A percentile compares a stretch with the other conserved stretches of the same genome.
Conservation (phyloP, 2,797 vertebrate species). For the Poeciliopsis infans region DNA sequence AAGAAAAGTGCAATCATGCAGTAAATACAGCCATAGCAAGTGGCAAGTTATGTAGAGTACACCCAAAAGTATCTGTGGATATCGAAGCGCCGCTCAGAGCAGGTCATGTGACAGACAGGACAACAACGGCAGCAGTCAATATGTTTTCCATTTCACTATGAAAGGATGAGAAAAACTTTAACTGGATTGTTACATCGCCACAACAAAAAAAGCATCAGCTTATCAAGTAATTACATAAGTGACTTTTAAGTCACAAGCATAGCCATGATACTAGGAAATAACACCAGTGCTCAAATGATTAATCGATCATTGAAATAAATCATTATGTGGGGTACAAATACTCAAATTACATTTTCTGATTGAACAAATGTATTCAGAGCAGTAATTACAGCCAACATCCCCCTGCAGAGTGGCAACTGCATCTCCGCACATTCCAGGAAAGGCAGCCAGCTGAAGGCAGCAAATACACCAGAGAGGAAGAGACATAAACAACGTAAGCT, state of each 20-base stretch:
- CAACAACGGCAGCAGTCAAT: neutral
- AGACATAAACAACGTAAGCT: conserved; percentile 67
- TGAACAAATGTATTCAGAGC: too few species aligned
- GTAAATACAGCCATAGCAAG: neutral
- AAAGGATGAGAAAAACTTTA: neutral
- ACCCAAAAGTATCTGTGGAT: neutral
- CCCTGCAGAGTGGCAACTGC: conserved; percentile 60
- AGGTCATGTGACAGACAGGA: neutral
- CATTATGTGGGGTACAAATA: too few species aligned
- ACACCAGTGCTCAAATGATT: neutral
- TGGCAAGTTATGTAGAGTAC: neutral
- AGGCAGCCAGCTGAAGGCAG: conserved; percentile 64
- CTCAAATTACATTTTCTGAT: too few species aligned
- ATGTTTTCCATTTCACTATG: neutral
- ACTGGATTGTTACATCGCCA: neutral
- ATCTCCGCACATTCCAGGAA: conserved; percentile 72
- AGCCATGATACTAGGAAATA: neutral
- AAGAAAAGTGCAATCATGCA: neutral
- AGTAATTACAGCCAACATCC: conserved; percentile 53
- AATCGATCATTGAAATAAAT: too few species aligned
- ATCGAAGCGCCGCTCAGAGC: neutral
- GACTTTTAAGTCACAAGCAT: neutral
- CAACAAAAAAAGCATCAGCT: neutral
- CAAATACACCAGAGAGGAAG: conserved; percentile 64
- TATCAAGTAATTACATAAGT: neutral